Conservation (phyloP, 2,113 vertebrate species). For the Gallinago paraguaiae region DNA sequence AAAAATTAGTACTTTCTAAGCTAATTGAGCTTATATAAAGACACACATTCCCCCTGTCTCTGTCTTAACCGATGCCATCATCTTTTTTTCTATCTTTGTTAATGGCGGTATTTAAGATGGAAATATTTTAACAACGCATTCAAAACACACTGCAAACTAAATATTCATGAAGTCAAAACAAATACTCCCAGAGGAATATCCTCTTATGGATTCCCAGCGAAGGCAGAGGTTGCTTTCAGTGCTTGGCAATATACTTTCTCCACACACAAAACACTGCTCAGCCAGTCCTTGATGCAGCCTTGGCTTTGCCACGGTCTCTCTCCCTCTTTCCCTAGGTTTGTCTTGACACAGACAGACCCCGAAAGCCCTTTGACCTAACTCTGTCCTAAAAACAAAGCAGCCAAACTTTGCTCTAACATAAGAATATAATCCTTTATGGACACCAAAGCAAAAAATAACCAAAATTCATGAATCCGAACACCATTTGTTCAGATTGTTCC, state of each 20-base stretch:
- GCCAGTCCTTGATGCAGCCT: not conserved
- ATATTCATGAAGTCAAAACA: slow-evolving; percentile 26
- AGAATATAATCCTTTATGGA: not conserved
- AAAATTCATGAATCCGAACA: not conserved
- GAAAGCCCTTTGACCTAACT: not conserved
- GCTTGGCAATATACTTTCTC: not conserved
- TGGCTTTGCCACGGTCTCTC: not conserved
- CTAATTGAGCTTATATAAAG: not conserved
- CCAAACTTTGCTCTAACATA: not conserved
- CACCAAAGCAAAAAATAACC: not conserved
- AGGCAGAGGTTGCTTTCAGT: not conserved
- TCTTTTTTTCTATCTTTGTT: not conserved
- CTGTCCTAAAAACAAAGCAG: not conserved
- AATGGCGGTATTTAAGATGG: not conserved
- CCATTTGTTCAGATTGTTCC: not conserved
- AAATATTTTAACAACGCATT: not conserved
- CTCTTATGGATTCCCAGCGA: not conserved
- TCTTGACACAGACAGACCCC: not conserved
- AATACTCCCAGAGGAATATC: not conserved
- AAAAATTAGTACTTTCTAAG: not conserved
- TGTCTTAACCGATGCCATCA: not conserved
- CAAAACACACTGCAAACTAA: slow-evolving; percentile 6
- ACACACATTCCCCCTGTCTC: not conserved
- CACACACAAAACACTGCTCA: not conserved
- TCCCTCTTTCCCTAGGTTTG: not conserved